Conservation (phyloP, 2,797 vertebrate genomes). For the Fratercula arctica region DNA sequence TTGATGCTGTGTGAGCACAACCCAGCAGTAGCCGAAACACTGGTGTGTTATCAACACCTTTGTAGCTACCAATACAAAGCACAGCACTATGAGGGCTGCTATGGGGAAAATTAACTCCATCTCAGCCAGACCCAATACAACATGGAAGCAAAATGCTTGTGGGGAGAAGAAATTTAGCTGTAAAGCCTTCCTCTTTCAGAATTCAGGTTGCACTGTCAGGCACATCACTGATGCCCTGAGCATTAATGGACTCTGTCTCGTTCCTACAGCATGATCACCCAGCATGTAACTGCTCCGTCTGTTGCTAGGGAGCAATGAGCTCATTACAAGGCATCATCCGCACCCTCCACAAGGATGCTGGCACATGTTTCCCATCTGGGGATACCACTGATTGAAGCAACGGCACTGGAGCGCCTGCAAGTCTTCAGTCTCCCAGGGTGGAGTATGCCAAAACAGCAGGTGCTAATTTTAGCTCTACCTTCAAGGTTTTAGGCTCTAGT, state of each 20-base stretch:
- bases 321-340: conserved; percentile 62
- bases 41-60: background rate
- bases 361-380: conserved; percentile 68
- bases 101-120: background rate
- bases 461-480: background rate
- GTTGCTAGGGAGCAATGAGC: conserved; percentile 75
- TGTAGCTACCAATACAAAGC: background rate
- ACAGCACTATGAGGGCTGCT: background rate
- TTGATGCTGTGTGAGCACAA: background rate
- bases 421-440: background rate
- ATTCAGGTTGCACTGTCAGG: conserved; percentile 53
- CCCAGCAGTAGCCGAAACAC: background rate
- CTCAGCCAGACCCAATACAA: background rate
- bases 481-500: conserved; percentile 1
- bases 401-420: conserved; percentile 40
- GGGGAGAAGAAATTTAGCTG: background rate
- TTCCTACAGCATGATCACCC: conserved; percentile 39
- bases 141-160: conserved; percentile 39
- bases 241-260: conserved; percentile 47
- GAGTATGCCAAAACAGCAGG: conserved; percentile 9
- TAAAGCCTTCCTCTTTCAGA: conserved; percentile 57
- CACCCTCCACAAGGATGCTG: conserved; percentile 52
- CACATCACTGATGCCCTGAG: conserved; percentile 53
- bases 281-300: conserved; percentile 42
- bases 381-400: conserved; percentile 18